Evolutionary conservation across 1,140 invertebrate species (phyloP).

Genomic region (Trichomalopsis sarcophagae): DNA sequence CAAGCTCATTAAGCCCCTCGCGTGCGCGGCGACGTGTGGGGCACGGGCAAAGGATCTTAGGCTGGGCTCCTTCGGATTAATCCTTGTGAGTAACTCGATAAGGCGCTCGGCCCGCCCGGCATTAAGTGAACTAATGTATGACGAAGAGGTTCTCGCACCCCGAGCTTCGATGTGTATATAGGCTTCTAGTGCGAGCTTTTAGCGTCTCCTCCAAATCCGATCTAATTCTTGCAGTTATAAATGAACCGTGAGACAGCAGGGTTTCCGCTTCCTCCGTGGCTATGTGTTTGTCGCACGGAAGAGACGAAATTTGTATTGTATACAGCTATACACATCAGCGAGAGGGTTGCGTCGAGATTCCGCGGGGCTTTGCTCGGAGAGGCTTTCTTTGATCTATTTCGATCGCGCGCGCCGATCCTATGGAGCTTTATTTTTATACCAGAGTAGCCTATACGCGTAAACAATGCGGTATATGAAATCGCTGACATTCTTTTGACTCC

Average conservation of each 20-base stretch:
- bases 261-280: constrained; percentile 36
- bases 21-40: constrained; percentile 39
- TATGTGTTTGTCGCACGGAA: neutral
- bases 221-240: constrained; percentile 14
- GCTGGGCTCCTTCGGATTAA: constrained; percentile 32
- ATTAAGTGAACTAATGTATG: constrained; percentile 62
- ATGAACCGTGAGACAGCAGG: constrained; percentile 9
- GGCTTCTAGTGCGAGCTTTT: constrained; percentile 32
- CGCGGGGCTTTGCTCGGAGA: neutral
- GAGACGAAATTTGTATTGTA: constrained; percentile 10
- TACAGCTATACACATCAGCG: neutral
- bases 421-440: constrained; percentile 25
- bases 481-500: neutral
- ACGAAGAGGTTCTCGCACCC: constrained; percentile 20
- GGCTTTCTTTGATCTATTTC: constrained; percentile 49
- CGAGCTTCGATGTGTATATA: constrained; percentile 12
- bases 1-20: constrained; percentile 27
- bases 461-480: constrained; percentile 15
- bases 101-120: constrained; percentile 21
- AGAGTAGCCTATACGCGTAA: neutral
- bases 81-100: constrained; percentile 52
- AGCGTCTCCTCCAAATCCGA: constrained; percentile 44
- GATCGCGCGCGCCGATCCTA: neutral
- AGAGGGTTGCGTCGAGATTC: neutral
- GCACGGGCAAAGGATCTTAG: constrained; percentile 30